A percentile compares a stretch with the other conserved stretches of the same genome.
These are phyloP conservation scores for Meiosimyza decipiens DNA, from an alignment of 2,888 invertebrate species.

Conservation along the genomic window DNA sequence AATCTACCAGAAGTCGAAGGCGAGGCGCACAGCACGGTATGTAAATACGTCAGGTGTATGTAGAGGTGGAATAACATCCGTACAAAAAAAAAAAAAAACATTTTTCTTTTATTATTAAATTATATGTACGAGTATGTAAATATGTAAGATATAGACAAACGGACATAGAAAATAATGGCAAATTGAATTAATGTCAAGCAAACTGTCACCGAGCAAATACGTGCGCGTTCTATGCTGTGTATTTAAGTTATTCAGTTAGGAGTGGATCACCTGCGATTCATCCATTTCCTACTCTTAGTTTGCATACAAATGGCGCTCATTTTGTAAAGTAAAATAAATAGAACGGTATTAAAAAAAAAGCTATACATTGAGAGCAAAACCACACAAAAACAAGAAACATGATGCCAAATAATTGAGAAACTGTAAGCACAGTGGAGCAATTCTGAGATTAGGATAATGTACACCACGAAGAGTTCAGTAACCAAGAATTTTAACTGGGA, in stretches of 20 bases:
- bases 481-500: too few species aligned
- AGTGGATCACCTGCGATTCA: slow-evolving; percentile 43
- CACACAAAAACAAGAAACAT: not conserved
- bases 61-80: too few species aligned
- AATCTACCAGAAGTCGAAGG: slow-evolving; percentile 62
- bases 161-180: not conserved
- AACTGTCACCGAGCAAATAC: not conserved
- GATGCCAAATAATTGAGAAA: not conserved
- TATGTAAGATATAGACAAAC: not conserved
- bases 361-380: not conserved
- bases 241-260: slow-evolving; percentile 47
- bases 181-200: slow-evolving; percentile 16
- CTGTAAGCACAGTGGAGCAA: too few species aligned
- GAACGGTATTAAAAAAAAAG: not conserved
- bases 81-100: too few species aligned
- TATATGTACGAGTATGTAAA: too few species aligned
- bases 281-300: not conserved
- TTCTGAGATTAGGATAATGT: too few species aligned
- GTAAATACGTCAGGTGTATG: slow-evolving; percentile 38
- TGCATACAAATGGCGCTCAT: slow-evolving; percentile 8
- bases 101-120: too few species aligned
- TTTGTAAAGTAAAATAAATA: not conserved
- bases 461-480: too few species aligned
- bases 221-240: slow-evolving; percentile 43
- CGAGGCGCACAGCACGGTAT: slow-evolving; percentile 65